These are phyloP conservation scores for Nasua narica DNA, from an alignment of 2,797 vertebrate genomes.

Conservation along the genomic window DNA sequence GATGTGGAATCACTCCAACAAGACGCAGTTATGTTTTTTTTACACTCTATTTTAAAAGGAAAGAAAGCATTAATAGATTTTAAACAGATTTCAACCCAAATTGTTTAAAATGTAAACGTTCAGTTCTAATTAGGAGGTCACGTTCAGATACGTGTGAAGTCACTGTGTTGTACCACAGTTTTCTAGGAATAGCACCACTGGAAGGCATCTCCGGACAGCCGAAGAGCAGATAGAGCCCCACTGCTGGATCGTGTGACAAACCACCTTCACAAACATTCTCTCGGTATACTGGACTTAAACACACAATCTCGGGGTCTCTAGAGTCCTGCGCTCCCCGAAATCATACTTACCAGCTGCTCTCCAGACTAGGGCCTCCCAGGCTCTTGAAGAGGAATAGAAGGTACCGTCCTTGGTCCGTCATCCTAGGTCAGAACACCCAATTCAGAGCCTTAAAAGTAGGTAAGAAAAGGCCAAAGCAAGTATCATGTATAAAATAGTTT, in stretches of 20 bases:
- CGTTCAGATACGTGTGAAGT: neutral
- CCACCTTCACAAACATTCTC: no score
- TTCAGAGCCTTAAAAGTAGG: neutral
- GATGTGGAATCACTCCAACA: neutral
- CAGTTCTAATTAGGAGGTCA: neutral
- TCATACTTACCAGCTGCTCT: neutral
- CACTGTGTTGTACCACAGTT: neutral
- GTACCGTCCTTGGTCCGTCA: neutral
- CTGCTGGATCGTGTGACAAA: neutral
- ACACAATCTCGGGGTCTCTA: neutral
- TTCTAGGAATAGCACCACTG: neutral
- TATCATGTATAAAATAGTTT: constrained; percentile 92
- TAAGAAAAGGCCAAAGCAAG: constrained; percentile 67
- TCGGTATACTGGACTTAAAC: neutral
- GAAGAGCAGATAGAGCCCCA: neutral
- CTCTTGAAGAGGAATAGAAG: neutral
- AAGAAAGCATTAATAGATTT: neutral
- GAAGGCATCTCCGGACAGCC: neutral
- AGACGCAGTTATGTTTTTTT: neutral
- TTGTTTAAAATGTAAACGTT: neutral
- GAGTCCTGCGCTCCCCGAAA: neutral
- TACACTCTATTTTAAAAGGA: neutral
- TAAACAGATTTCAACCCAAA: neutral
- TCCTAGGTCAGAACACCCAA: neutral
- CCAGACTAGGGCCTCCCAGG: neutral